Percentiles rank a stretch among this genome's conserved stretches.
These are phyloP conservation scores for Neosilurus hyrtlii DNA, from an alignment of 2,797 vertebrate species.

Conservation along the genomic window DNA sequence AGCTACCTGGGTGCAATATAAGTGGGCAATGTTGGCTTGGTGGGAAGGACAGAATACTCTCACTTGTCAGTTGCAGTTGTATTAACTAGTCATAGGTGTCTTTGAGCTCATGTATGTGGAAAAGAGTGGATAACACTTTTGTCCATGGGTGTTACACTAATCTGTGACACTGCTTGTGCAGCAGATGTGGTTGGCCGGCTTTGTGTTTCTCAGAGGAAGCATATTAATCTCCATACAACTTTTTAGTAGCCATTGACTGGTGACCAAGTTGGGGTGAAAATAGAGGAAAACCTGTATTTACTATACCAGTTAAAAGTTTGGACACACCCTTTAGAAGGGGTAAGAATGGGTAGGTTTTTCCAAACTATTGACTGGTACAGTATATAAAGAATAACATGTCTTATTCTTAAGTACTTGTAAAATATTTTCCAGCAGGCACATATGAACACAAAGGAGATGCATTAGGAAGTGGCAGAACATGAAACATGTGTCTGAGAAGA, in stretches of 20 bases:
- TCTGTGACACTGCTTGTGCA: too few relatives aligned
- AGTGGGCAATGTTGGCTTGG: background rate
- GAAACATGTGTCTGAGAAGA: constrained; percentile 24
- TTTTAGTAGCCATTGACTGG: background rate
- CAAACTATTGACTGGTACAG: too few relatives aligned
- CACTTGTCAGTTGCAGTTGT: background rate
- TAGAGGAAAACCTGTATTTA: background rate
- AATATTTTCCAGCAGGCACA: constrained; percentile 20
- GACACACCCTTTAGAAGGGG: too few relatives aligned
- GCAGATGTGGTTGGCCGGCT: too few relatives aligned
- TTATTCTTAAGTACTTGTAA: background rate
- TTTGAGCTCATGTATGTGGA: background rate
- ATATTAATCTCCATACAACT: background rate
- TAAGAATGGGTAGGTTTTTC: too few relatives aligned
- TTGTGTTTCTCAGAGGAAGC: background rate
- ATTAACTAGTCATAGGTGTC: background rate
- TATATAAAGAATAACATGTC: background rate
- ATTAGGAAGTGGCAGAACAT: constrained; percentile 14
- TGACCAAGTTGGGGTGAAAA: background rate
- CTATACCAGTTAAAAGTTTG: too few relatives aligned
- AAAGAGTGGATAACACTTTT: too few relatives aligned
- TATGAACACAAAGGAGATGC: constrained; percentile 14
- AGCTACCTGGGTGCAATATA: background rate
- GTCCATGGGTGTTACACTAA: too few relatives aligned
- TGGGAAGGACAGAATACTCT: background rate